phyloP scores from a whole-genome alignment of 2,797 vertebrate species.

The Arctocebus calabarensis region DNA sequence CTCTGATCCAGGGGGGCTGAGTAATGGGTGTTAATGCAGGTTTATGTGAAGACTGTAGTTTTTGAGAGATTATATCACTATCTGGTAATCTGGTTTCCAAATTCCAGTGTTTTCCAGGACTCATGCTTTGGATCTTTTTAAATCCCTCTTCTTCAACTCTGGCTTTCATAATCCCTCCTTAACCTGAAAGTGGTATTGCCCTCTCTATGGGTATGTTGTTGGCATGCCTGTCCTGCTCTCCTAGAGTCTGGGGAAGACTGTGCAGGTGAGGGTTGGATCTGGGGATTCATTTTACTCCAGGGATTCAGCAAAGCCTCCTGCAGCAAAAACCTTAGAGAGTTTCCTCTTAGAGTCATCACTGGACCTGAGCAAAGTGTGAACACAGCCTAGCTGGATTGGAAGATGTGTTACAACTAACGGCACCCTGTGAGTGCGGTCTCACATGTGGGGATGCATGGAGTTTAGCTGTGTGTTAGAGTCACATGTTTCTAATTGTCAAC shows the following conservation, averaged over 20 bases:
- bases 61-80: background rate
- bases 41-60: background rate
- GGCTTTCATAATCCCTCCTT: background rate
- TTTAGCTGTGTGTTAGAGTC: background rate
- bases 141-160: background rate
- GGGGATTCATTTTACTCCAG: background rate
- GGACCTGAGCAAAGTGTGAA: background rate
- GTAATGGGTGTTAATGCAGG: background rate
- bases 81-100: background rate
- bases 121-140: background rate
- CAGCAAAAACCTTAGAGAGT: background rate
- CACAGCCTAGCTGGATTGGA: background rate
- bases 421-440: fast-evolving
- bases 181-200: background rate
- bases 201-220: background rate
- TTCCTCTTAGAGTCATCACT: background rate
- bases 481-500: background rate
- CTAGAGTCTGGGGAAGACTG: background rate
- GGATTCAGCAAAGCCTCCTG: background rate
- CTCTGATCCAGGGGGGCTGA: background rate
- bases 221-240: background rate
- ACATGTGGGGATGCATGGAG: background rate
- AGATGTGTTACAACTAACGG: background rate
- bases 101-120: background rate
- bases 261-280: background rate